Evolutionary conservation across 2,888 invertebrate genomes (phyloP).

Genomic region (Piscicola geometra): DNA sequence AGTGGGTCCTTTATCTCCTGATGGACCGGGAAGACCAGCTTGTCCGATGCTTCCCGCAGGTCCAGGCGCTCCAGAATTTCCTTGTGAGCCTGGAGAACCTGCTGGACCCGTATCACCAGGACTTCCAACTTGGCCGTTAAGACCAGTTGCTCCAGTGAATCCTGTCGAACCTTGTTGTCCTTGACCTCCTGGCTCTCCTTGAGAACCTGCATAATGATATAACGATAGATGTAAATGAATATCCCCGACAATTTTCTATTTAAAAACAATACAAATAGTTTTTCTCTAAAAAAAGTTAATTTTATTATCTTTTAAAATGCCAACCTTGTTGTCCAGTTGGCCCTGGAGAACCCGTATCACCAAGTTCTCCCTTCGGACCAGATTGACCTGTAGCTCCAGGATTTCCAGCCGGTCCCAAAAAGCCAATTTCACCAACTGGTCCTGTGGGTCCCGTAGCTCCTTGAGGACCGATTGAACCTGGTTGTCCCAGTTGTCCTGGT

Average conservation of each 20-base stretch:
- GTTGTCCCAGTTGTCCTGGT: slow-evolving; percentile 32
- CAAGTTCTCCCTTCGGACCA: slow-evolving; percentile 30
- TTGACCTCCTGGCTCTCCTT: slow-evolving; percentile 16
- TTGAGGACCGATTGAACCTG: slow-evolving; percentile 19
- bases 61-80: slow-evolving; percentile 44
- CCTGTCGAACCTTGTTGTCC: slow-evolving; percentile 36
- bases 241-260: too few species aligned
- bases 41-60: slow-evolving; percentile 47
- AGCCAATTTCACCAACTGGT: slow-evolving; percentile 29
- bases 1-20: slow-evolving; percentile 57
- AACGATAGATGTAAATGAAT: too few species aligned
- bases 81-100: slow-evolving; percentile 38
- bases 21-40: slow-evolving; percentile 13
- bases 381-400: slow-evolving; percentile 49
- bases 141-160: slow-evolving; percentile 4
- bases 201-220: slow-evolving; percentile 12
- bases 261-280: too few species aligned
- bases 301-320: neutral
- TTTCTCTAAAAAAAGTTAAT: too few species aligned
- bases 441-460: slow-evolving; percentile 34
- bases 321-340: slow-evolving; percentile 35
- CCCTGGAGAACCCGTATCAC: slow-evolving; percentile 32
- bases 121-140: slow-evolving; percentile 26
- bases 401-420: slow-evolving; percentile 23
- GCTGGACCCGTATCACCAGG: slow-evolving; percentile 23